phyloP scores from a whole-genome alignment of 2,113 vertebrate genomes.

The Tilapia sparmanii region DNA sequence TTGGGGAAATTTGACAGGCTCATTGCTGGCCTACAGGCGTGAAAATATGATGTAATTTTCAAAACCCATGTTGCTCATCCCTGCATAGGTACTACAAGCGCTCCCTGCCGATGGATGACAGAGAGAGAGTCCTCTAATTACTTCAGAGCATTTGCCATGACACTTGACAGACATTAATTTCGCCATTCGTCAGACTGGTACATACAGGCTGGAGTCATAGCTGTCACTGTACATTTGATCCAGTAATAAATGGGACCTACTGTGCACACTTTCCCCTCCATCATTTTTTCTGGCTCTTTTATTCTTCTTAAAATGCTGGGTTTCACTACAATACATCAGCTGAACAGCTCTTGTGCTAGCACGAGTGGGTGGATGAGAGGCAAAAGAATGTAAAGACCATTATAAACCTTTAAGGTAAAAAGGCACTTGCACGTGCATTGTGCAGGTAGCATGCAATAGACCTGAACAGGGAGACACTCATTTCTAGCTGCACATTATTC shows the following conservation, averaged over 20 bases:
- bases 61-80: neutral
- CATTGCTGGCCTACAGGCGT: neutral
- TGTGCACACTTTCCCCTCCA: neutral
- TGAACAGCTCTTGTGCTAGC: neutral
- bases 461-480: neutral
- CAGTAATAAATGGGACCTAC: neutral
- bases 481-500: neutral
- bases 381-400: neutral
- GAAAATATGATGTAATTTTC: neutral
- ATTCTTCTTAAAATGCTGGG: neutral
- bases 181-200: neutral
- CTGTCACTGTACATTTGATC: slow-evolving; percentile 8
- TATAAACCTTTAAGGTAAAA: neutral
- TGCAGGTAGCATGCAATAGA: neutral
- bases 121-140: neutral
- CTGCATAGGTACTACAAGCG: neutral
- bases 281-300: neutral
- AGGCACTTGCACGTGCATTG: accelerated
- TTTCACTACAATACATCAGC: neutral
- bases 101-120: neutral
- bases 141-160: neutral
- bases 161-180: neutral
- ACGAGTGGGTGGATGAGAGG: neutral
- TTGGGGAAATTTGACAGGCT: neutral
- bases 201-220: neutral